phyloP scores from a whole-genome alignment of 2,113 vertebrate genomes.

The Lamprologus sp. region DNA sequence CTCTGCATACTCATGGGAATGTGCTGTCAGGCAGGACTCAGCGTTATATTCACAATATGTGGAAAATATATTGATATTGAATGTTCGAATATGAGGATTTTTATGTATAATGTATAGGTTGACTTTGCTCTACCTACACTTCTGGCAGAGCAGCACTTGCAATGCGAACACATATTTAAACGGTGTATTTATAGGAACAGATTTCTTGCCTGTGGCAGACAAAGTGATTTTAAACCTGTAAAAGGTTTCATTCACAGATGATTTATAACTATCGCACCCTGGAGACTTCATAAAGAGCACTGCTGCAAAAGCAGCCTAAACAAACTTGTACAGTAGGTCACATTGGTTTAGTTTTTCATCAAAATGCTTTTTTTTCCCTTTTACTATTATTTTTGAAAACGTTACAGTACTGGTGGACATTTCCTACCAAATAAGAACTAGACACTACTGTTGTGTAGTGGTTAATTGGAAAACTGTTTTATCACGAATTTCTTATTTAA shows the following conservation, averaged over 20 bases:
- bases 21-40: background rate
- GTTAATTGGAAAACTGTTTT: background rate
- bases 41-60: background rate
- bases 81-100: constrained; percentile 15
- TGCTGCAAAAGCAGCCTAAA: background rate
- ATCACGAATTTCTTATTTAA: background rate
- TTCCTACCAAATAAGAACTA: background rate
- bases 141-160: constrained; percentile 22
- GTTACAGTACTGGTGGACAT: background rate
- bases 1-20: background rate
- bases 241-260: constrained; percentile 14
- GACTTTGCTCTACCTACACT: constrained; percentile 3
- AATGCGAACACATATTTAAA: constrained; percentile 34
- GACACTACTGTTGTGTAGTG: background rate
- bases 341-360: background rate
- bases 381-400: background rate
- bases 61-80: background rate
- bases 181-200: constrained; percentile 27
- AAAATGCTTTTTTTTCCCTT: background rate
- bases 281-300: background rate
- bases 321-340: background rate
- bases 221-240: constrained; percentile 18
- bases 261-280: background rate
- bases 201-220: constrained; percentile 44
- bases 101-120: background rate